phyloP scores from a whole-genome alignment of 1,140 invertebrate genomes.

The Platyscapa corneri region DNA sequence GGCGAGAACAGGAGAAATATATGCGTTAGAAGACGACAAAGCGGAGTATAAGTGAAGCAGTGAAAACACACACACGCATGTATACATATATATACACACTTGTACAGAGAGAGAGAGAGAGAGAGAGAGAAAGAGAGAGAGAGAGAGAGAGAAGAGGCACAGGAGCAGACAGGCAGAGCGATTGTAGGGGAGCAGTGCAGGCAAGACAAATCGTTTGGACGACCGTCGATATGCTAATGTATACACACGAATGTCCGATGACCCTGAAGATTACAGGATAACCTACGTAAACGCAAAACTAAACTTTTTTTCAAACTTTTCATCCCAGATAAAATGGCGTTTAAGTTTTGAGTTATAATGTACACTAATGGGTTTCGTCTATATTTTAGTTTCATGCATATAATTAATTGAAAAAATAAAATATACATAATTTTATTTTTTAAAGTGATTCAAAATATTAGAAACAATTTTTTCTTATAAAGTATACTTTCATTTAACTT shows the following conservation, averaged over 20 bases:
- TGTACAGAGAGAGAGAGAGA: neutral
- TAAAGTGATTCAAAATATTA: no score
- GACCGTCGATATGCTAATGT: conserved; percentile 47
- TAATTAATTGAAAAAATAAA: no score
- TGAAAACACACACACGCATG: neutral
- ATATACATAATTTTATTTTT: no score
- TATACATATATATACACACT: no score
- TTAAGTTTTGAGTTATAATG: no score
- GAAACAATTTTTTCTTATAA: no score
- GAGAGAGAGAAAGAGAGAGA: neutral
- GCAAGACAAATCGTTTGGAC: conserved; percentile 44
- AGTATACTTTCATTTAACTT: no score
- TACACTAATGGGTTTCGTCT: no score
- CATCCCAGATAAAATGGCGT: no score
- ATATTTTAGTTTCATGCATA: no score
- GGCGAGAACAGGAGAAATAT: conserved; percentile 36
- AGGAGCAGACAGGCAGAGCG: neutral
- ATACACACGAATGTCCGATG: conserved; percentile 37
- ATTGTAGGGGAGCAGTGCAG: conserved; percentile 3
- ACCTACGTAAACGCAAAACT: neutral
- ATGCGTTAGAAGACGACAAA: neutral
- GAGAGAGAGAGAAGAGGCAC: neutral
- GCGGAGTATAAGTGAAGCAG: neutral
- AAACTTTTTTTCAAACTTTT: no score
- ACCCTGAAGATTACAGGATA: conserved; percentile 42